Conservation (phyloP, 1,140 invertebrate genomes). For the Brachionus paranguensis region DNA sequence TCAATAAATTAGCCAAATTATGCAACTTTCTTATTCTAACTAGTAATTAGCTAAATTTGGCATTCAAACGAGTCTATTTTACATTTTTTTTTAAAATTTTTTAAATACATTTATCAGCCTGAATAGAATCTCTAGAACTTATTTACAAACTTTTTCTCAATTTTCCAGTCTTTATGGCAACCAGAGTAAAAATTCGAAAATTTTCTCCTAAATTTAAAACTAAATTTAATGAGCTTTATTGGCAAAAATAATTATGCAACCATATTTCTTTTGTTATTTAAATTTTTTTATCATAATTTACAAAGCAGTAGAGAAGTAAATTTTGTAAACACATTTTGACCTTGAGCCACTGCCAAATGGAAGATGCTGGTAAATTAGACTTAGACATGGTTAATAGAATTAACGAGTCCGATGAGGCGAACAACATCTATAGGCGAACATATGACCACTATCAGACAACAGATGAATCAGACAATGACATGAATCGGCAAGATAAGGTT, state of each 20-base stretch:
- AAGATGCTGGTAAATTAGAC: neutral
- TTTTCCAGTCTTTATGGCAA: neutral
- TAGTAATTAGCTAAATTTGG: no score
- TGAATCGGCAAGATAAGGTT: neutral
- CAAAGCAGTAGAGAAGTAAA: neutral
- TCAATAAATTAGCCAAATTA: no score
- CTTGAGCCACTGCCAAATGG: neutral
- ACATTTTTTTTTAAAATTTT: no score
- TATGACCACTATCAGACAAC: slow-evolving; percentile 8
- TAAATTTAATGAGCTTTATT: neutral
- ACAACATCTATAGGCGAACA: neutral
- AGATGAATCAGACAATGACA: neutral
- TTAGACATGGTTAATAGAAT: neutral
- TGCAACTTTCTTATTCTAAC: no score
- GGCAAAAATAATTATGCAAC: neutral
- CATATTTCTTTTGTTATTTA: neutral
- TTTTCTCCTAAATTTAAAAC: neutral
- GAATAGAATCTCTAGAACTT: no score
- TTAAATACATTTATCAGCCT: no score
- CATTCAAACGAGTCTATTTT: no score
- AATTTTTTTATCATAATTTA: neutral
- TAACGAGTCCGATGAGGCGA: neutral
- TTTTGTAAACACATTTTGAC: neutral
- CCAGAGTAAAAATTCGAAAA: neutral
- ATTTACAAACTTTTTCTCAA: neutral